Base-by-base conservation (phyloP, 1,140 invertebrate genomes). In the Neodiprion lecontei region DNA sequence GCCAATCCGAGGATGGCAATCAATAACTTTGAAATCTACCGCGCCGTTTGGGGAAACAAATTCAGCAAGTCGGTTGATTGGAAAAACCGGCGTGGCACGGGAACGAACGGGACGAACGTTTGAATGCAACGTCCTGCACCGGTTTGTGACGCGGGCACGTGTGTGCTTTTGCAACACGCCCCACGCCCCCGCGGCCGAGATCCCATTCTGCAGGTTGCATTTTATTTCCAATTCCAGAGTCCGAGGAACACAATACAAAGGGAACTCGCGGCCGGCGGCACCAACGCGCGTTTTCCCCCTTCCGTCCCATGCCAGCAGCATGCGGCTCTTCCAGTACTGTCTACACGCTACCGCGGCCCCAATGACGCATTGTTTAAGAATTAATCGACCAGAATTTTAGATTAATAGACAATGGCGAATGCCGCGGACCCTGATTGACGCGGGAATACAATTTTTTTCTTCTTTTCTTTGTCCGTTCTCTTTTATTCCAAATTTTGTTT, bases 1-100 rank as follows among this genome's bases (percentile, higher is more conserved):
- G 76, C 76, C 78, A 74, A 79, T 80, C 77, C 76, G 74, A 76
- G 74, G 53, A 61, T 61, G 78, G 80, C 86, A 87, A 88, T 88
- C 87, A 86, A 88, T 88, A 88, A 88, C 86, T 85, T 82, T 83
- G 80, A 83, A 86, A 86, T 82, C 83, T 81, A 87, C 17, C 17
- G 79, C 82, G 85, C 86, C 82, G 85, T 86, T 86, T 84, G 80
- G 84, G 82, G 79, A 87, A 86, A 88, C 86, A 87, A 88, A 88
- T 87, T 88, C 86, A 88, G 87, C 86, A 86, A 87, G 86, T 87
- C 84, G 86, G 85, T 88, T 88, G 86, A 88, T 88, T 88, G 87
- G 86, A 88, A 88, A 87, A 87, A 86, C 75, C 78, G 73, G 50
- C 28, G 28, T 72, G 74, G 75, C 48, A 66, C 75, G 61, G 74